A percentile compares a stretch with the other conserved stretches of the same genome.
phyloP scores from a whole-genome alignment of 2,113 vertebrate genomes.

The Tylochromis polylepis region DNA sequence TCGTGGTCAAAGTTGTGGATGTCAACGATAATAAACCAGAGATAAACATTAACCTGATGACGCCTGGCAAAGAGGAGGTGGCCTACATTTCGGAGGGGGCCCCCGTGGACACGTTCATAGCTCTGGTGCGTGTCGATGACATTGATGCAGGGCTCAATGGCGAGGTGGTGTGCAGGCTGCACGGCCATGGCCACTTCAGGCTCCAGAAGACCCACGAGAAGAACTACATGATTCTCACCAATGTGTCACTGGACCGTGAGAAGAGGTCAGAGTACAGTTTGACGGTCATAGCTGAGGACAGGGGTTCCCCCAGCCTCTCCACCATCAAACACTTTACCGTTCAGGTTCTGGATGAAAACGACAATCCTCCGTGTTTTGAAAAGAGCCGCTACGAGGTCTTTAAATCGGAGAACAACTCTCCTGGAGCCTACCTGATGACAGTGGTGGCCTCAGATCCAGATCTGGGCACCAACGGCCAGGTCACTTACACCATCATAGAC shows the following conservation, averaged over 20 bases:
- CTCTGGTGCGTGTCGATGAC: constrained; percentile 91
- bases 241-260: constrained; percentile 89
- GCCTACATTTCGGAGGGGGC: constrained; percentile 91
- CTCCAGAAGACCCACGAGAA: constrained; percentile 94
- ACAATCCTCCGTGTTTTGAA: constrained; percentile 93
- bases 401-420: constrained; percentile 94
- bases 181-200: constrained; percentile 93
- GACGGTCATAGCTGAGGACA: constrained; percentile 93
- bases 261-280: constrained; percentile 94
- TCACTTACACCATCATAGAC: constrained; percentile 91
- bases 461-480: constrained; percentile 89
- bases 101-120: constrained; percentile 89
- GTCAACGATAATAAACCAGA: constrained; percentile 97
- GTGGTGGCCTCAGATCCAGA: constrained; percentile 91
- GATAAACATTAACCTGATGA: constrained; percentile 94
- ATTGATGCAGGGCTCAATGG: constrained; percentile 89
- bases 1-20: constrained; percentile 91
- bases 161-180: constrained; percentile 86
- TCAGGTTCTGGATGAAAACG: constrained; percentile 92
- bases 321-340: constrained; percentile 95
- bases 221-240: constrained; percentile 96
- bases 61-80: constrained; percentile 87
- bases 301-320: constrained; percentile 87
- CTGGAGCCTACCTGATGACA: constrained; percentile 87
- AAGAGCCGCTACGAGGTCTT: constrained; percentile 91